Evolutionary conservation across 2,113 vertebrate species (phyloP), one percentile per base, ranked within the genome.

Genomic region (Podarcis cretensis): DNA sequence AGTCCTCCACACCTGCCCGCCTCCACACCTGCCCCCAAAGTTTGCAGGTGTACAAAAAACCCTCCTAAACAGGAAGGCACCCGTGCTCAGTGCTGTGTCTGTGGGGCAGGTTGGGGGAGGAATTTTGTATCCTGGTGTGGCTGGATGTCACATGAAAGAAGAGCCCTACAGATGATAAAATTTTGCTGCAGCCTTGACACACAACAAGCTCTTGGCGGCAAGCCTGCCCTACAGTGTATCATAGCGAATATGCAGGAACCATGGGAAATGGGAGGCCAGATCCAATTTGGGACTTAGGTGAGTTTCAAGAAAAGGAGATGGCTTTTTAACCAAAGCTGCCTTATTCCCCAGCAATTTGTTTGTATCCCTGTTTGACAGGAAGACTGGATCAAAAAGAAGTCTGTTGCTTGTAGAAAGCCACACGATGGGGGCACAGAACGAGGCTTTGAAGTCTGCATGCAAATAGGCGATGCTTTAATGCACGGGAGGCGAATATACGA

Each of bases 381-480:
- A 68, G 37, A 16, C 71, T 75, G 65, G 57, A 83, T 87, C 69
- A 87, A 87, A 82, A 65, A 54, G 30, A 73, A 5, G 9, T 63
- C 48, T 66, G 20, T 76, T 65, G 75, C 82, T 82, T 74, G 68
- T 82, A 21, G 0, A n/a, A 71, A 83, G 69, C 48, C n/a, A 66
- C 59, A 48, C 87, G 66, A 63, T 43, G 37, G 9, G 54, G 18
- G 35, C 65, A 20, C 66, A 69, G 83, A 27, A 40, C 35, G 32
- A 87, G 16, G 18, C 54, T 82, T 75, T 88, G 86, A 88, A 48
- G 80, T 82, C 43, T 74, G 27, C 71, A 48, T 66, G 66, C 57
- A 76, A 82, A 82, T 75, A 82, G 59, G 18, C 66, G 6, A 37
- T 83, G 25, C 87, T 88, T 77, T 88, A 54, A 83, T 83, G 37